Evolutionary conservation across 2,888 invertebrate genomes (phyloP).

Genomic region (Callyntrura sp.): DNA sequence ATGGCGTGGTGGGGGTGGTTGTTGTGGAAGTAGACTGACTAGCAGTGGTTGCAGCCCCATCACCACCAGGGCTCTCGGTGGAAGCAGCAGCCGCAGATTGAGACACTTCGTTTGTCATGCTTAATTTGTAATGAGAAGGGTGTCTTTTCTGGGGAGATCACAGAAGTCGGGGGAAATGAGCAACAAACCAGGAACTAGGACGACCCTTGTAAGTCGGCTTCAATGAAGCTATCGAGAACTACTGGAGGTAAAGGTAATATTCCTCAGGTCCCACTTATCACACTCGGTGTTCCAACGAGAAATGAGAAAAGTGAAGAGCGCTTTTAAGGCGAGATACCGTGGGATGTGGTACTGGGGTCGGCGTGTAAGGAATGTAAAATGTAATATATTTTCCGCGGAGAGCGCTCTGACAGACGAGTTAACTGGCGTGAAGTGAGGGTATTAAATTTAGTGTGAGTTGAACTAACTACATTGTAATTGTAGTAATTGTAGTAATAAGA

Average conservation of each 20-base stretch:
- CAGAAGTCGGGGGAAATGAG: too few species aligned
- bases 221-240: too few species aligned
- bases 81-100: conserved; percentile 29
- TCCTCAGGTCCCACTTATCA: too few species aligned
- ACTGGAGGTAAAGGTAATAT: too few species aligned
- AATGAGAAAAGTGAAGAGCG: too few species aligned
- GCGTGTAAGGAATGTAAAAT: too few species aligned
- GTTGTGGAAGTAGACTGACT: background rate
- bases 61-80: background rate
- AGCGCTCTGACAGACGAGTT: background rate
- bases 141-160: background rate
- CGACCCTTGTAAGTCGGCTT: too few species aligned
- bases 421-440: background rate
- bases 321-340: too few species aligned
- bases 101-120: conserved; percentile 66
- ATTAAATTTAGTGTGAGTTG: background rate
- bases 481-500: conserved; percentile 15
- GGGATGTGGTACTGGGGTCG: too few species aligned
- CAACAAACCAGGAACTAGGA: too few species aligned
- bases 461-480: background rate
- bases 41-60: conserved; percentile 7
- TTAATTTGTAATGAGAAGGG: background rate
- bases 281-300: too few species aligned
- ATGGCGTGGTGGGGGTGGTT: background rate
- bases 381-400: background rate